A percentile compares a stretch with the other conserved stretches of the same genome.
Evolutionary conservation across 2,888 invertebrate species (phyloP).

Genomic region (Heteromurus nitidus): DNA sequence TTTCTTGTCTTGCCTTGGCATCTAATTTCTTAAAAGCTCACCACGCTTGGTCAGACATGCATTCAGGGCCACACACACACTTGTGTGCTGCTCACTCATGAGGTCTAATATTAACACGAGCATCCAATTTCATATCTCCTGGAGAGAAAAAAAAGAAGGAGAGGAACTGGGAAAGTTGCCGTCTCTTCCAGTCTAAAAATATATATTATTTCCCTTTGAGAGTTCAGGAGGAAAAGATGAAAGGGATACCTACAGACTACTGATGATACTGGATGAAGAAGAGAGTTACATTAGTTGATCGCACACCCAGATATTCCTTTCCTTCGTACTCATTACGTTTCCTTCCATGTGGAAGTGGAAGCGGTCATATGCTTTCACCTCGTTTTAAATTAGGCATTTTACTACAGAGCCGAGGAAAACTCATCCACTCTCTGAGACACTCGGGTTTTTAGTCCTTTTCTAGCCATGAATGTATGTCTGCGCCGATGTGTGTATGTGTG

Average conservation of each 20-base stretch:
- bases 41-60: neutral
- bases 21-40: conserved; percentile 54
- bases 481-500: neutral
- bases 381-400: neutral
- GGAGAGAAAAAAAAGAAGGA: too few species aligned
- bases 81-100: too few species aligned
- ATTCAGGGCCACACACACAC: neutral
- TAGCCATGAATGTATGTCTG: too few species aligned
- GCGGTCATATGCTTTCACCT: neutral
- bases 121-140: conserved; percentile 40
- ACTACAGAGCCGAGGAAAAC: too few species aligned
- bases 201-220: too few species aligned
- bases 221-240: conserved; percentile 33
- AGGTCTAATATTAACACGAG: neutral
- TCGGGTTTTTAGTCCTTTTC: too few species aligned
- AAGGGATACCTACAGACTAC: conserved; percentile 28
- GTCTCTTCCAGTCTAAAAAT: too few species aligned
- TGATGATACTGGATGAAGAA: too few species aligned
- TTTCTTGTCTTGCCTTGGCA: conserved; percentile 45
- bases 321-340: conserved; percentile 16
- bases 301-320: neutral
- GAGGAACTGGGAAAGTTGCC: too few species aligned
- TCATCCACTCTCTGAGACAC: too few species aligned
- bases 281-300: too few species aligned
- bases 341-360: neutral